A percentile compares a stretch with the other conserved stretches of the same genome.
These are phyloP conservation scores for Biston betularia DNA, from an alignment of 2,888 invertebrate species.

Conservation along the genomic window DNA sequence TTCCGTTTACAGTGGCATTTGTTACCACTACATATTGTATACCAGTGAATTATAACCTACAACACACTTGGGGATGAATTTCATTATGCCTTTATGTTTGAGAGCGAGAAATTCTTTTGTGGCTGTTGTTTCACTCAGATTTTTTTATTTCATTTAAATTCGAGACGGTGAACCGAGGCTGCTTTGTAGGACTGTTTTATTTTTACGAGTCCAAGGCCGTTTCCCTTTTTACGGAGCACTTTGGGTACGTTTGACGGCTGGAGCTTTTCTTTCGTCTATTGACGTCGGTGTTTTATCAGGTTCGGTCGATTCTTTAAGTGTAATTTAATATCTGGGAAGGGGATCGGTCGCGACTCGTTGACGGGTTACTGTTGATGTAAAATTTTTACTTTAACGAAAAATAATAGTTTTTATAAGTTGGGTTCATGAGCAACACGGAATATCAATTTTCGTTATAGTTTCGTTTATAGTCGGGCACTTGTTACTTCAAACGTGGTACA, in stretches of 20 bases:
- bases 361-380: slow-evolving; percentile 8
- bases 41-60: slow-evolving; percentile 80
- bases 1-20: slow-evolving; percentile 68
- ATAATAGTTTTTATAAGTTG: not conserved
- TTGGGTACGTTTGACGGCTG: slow-evolving; percentile 43
- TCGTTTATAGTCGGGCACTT: no score
- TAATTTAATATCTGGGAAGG: slow-evolving; percentile 37
- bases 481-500: no score
- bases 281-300: slow-evolving; percentile 44
- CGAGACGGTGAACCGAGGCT: slow-evolving; percentile 45
- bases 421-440: no score
- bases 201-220: slow-evolving; percentile 46
- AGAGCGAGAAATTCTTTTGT: slow-evolving; percentile 72
- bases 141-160: slow-evolving; percentile 70
- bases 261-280: slow-evolving; percentile 44
- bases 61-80: slow-evolving; percentile 83
- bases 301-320: slow-evolving; percentile 38
- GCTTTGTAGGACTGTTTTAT: slow-evolving; percentile 46
- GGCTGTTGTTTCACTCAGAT: slow-evolving; percentile 66
- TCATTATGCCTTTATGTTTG: slow-evolving; percentile 80
- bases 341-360: slow-evolving; percentile 21
- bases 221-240: slow-evolving; percentile 44
- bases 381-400: not conserved
- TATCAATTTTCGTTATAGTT: no score
- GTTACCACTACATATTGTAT: slow-evolving; percentile 82